These are phyloP conservation scores for Ptiloglossa arizonensis DNA, from an alignment of 1,140 invertebrate species.

Conservation along the genomic window DNA sequence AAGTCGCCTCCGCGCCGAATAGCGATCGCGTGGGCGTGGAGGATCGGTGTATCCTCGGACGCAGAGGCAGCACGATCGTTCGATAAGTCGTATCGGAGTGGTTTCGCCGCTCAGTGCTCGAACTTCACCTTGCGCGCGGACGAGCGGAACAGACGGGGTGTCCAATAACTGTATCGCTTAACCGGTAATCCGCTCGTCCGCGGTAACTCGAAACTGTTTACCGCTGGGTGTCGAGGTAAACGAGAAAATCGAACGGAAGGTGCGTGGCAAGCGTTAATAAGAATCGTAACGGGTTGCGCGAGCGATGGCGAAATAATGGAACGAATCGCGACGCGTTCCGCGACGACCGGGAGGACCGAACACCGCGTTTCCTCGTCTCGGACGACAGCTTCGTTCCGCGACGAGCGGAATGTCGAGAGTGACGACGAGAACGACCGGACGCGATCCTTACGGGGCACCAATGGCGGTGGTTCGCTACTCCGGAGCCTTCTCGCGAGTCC, in stretches of 20 bases:
- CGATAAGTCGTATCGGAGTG: conserved; percentile 48
- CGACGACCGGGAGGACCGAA: conserved; percentile 4
- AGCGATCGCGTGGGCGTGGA: conserved; percentile 35
- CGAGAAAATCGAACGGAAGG: neutral
- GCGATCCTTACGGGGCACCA: conserved; percentile 2
- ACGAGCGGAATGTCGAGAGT: neutral
- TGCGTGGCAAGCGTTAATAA: conserved; percentile 30
- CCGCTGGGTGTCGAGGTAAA: neutral
- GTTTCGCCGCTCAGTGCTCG: conserved; percentile 6
- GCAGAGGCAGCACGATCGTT: conserved; percentile 21
- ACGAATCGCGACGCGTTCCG: conserved; percentile 2
- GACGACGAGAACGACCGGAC: no score
- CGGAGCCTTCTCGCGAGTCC: neutral
- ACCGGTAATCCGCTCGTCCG: neutral
- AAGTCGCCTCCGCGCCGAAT: neutral
- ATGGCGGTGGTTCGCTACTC: conserved; percentile 1
- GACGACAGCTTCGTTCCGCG: neutral
- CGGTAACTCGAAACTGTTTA: neutral
- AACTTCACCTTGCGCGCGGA: conserved; percentile 26
- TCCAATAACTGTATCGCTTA: conserved; percentile 40
- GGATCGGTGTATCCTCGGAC: conserved; percentile 17
- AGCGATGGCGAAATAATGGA: conserved; percentile 9
- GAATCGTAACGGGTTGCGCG: conserved; percentile 34
- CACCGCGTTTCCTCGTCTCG: conserved; percentile 7
- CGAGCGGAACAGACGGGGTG: conserved; percentile 29